Conservation (phyloP, 2,888 invertebrate species). For the Scaptomyza reducta region DNA sequence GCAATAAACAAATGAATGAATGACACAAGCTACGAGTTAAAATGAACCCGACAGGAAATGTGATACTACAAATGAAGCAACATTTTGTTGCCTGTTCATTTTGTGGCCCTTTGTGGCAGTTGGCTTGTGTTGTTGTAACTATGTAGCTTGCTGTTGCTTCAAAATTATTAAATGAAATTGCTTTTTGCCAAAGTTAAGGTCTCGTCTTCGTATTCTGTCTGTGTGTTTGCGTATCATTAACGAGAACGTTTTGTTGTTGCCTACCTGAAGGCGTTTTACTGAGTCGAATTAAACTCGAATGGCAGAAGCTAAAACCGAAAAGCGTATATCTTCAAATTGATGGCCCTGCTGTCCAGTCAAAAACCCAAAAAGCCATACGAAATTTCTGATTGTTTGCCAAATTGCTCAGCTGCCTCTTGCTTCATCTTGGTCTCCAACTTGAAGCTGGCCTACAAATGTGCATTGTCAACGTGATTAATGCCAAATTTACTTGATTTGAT, state of each 20-base stretch:
- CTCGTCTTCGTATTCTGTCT: background rate
- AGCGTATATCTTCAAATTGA: constrained; percentile 43
- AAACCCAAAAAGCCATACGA: background rate
- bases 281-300: constrained; percentile 29
- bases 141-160: constrained; percentile 14
- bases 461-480: constrained; percentile 53
- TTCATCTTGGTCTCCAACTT: constrained; percentile 2
- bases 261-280: constrained; percentile 50
- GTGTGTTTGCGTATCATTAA: constrained; percentile 67
- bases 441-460: constrained; percentile 23
- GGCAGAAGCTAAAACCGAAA: constrained; percentile 11
- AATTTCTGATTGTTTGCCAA: constrained; percentile 46
- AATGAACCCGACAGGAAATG: constrained; percentile 3
- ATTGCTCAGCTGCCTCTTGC: constrained; percentile 16
- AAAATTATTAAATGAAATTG: constrained; percentile 48
- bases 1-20: background rate
- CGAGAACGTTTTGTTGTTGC: constrained; percentile 31
- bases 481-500: constrained; percentile 40
- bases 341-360: constrained; percentile 11
- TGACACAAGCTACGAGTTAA: constrained; percentile 16
- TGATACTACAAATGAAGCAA: constrained; percentile 4
- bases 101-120: constrained; percentile 14
- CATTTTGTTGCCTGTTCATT: constrained; percentile 9
- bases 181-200: constrained; percentile 31
- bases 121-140: background rate